Conservation (phyloP, 1,140 invertebrate genomes). For the Tetragnatha versicolor region DNA sequence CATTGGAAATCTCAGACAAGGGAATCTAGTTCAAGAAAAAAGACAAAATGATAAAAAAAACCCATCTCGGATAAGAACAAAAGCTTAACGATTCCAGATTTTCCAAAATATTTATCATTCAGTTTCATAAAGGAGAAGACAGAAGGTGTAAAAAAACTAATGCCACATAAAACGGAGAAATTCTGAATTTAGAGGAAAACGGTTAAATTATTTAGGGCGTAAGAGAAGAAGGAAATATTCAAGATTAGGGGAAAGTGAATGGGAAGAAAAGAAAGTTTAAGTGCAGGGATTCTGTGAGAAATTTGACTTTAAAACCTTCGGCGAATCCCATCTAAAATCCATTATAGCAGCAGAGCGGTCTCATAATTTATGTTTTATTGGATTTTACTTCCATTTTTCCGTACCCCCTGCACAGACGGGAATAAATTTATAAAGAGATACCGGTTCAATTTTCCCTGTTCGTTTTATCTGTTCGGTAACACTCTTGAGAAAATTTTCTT, state of each 20-base stretch:
- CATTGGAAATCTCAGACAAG: neutral
- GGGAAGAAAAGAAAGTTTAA: neutral
- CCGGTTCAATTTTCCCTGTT: neutral
- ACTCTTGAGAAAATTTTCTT: neutral
- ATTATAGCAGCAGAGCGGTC: conserved; percentile 6
- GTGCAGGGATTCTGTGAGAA: neutral
- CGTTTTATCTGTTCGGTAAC: neutral
- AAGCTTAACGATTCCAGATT: no score
- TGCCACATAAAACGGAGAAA: no score
- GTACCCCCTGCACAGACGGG: no score
- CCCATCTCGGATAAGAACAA: no score
- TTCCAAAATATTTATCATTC: no score
- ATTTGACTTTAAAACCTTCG: conserved; percentile 25
- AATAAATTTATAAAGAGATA: conserved; percentile 18
- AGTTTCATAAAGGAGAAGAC: no score
- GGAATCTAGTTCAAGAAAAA: neutral
- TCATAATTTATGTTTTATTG: neutral
- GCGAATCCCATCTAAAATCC: conserved; percentile 4
- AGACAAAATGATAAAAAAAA: neutral
- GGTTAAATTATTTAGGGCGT: no score
- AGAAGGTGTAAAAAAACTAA: no score
- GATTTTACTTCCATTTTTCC: neutral
- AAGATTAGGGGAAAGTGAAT: neutral
- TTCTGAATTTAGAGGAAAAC: no score
- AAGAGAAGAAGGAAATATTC: neutral